These are phyloP conservation scores for Platynereis dumerilii DNA, from an alignment of 2,888 invertebrate genomes.

Conservation along the genomic window DNA sequence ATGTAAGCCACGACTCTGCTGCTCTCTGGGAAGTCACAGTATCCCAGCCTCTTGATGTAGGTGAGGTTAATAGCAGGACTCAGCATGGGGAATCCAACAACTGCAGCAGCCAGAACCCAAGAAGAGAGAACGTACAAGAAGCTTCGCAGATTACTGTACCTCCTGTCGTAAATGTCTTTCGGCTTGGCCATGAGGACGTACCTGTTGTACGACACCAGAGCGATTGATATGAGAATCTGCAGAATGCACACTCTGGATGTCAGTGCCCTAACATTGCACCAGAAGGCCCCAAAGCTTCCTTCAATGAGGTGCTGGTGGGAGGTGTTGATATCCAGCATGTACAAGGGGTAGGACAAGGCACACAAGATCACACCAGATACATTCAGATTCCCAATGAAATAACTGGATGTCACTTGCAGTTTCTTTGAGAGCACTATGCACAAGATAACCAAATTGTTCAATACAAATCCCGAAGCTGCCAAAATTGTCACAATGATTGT, in stretches of 20 bases:
- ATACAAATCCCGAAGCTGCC: background rate
- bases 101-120: background rate
- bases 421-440: constrained; percentile 3
- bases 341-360: constrained; percentile 1
- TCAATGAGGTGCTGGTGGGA: too few species aligned
- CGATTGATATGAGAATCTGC: constrained; percentile 1
- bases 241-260: background rate
- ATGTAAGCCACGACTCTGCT: background rate
- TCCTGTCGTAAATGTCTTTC: background rate
- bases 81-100: background rate
- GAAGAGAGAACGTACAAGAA: background rate
- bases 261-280: background rate
- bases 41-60: background rate
- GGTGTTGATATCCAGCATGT: too few species aligned
- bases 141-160: background rate
- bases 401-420: constrained; percentile 8
- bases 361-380: background rate
- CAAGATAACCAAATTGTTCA: background rate
- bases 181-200: constrained; percentile 3
- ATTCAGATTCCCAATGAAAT: constrained; percentile 2
- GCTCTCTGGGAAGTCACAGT: background rate
- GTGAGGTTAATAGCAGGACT: background rate
- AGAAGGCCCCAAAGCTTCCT: background rate
- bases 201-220: background rate
- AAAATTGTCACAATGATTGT: background rate